phyloP scores from a whole-genome alignment of 2,797 vertebrate species.

The Enteromius thamalakanensis region DNA sequence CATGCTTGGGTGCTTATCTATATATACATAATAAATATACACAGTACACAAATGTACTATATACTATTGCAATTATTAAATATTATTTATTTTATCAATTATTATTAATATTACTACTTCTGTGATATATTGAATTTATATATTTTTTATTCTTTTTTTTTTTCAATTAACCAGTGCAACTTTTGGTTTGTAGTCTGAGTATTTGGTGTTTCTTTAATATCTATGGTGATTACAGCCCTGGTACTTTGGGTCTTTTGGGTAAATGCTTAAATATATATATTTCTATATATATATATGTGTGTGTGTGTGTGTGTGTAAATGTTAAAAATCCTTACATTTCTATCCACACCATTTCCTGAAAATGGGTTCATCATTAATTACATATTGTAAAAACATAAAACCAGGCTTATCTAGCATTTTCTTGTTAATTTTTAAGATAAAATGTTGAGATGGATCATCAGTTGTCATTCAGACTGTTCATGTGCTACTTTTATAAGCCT shows the following conservation, averaged over 20 bases:
- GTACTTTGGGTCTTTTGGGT: neutral
- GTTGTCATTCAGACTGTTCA: neutral
- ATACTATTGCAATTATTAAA: too few relatives aligned
- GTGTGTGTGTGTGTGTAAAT: too few relatives aligned
- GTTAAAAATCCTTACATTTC: neutral
- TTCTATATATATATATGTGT: too few relatives aligned
- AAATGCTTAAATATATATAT: too few relatives aligned
- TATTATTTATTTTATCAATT: too few relatives aligned
- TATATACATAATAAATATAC: too few relatives aligned
- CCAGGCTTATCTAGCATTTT: neutral
- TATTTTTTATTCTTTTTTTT: too few relatives aligned
- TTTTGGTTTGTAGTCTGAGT: neutral
- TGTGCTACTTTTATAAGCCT: neutral
- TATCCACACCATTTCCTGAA: neutral
- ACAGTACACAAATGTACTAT: too few relatives aligned
- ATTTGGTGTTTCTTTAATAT: neutral
- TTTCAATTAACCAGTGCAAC: neutral
- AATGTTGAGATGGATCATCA: neutral
- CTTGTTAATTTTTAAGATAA: neutral
- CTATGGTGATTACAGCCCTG: neutral
- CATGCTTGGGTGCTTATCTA: too few relatives aligned
- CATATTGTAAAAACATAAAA: too few relatives aligned
- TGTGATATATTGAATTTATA: too few relatives aligned
- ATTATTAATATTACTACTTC: too few relatives aligned
- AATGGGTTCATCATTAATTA: neutral